Base-by-base conservation (phyloP, 2,888 invertebrate genomes). In the Lissocephala sabroskyi region DNA sequence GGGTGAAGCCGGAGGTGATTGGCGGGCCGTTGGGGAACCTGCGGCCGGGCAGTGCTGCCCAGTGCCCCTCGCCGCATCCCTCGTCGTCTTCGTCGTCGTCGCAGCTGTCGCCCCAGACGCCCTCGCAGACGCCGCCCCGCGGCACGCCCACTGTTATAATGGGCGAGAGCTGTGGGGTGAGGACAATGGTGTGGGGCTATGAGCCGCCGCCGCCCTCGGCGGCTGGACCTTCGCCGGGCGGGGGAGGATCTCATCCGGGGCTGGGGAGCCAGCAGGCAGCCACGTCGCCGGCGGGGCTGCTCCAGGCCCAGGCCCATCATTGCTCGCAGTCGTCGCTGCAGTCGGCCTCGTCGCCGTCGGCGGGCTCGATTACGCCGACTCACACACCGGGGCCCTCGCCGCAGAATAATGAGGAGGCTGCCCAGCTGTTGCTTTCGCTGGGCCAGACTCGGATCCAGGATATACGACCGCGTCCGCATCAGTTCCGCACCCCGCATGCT, bases 101-200 rank as follows among this genome's bases (percentile, higher is more conserved):
- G 51, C 85, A 85, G 55, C 61, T 84, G 14, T 84, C 83, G 35
- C 83, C 84, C 13, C 83, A 82, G 61, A 82, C 86, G 73, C 80
- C 85, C 57, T 84, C 82, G 17, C 85, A 83, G 66, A 83, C 83
- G 19, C 83, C 84, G 52, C 83, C 84, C 3, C 88, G 86, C 78
- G 91, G 83, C 74, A 92, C 95, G 42, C 95, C 96, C 23, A 93
- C 94, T 40, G 95, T 95, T 57, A 94, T 96, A 64, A 95, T 96
- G 95, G 95, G 95, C 41, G 95, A 96, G 84, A 94, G 94, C 30
- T 96, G 95, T 45, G 94, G 95, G 33, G 95, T 96, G 0, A 87
- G 91, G 39, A 89, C 89, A 17, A 89, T 89, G 89, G 89, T 89
- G 54, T 89, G 89, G 89, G 88, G 89, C 45, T 85, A 85, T 47